Percentiles rank a stretch among this genome's conserved stretches.
Evolutionary conservation across 2,888 invertebrate species (phyloP).

Genomic region (Drosophila emarginata): DNA sequence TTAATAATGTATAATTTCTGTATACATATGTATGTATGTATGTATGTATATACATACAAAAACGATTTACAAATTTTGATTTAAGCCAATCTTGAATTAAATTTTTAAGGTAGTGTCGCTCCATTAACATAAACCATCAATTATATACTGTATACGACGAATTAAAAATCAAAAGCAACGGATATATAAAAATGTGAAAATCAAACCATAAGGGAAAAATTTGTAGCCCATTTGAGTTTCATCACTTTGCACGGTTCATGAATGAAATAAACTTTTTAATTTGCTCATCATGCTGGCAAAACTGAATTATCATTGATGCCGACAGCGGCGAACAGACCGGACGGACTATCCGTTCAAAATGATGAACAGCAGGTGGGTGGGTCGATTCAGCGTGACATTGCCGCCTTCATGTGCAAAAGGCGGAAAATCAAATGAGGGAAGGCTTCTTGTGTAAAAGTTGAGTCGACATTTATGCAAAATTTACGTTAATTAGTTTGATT

Average conservation of each 20-base stretch:
- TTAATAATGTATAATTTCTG: too few species aligned
- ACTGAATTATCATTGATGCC: slow-evolving; percentile 48
- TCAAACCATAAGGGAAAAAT: slow-evolving; percentile 39
- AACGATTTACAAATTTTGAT: too few species aligned
- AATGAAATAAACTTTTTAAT: slow-evolving; percentile 49
- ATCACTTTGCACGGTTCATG: slow-evolving; percentile 34
- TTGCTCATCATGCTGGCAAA: slow-evolving; percentile 48
- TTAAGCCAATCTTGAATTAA: too few species aligned
- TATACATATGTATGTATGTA: too few species aligned
- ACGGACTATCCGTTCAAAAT: slow-evolving; percentile 13
- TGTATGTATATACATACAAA: too few species aligned
- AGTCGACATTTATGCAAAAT: slow-evolving; percentile 41
- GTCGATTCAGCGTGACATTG: slow-evolving; percentile 27
- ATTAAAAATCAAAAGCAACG: slow-evolving; percentile 13
- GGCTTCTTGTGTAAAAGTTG: slow-evolving; percentile 28
- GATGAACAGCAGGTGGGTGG: slow-evolving; percentile 9
- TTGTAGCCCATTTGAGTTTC: slow-evolving; percentile 34
- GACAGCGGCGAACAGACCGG: neutral
- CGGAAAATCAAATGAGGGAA: slow-evolving; percentile 44
- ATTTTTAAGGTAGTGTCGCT: neutral
- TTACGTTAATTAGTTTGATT: slow-evolving; percentile 62
- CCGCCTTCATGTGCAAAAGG: slow-evolving; percentile 43
- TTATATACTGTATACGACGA: slow-evolving; percentile 8
- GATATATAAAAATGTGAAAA: slow-evolving; percentile 25
- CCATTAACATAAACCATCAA: neutral